Evolutionary conservation across 2,888 invertebrate genomes (phyloP).

Genomic region (Tipula helvola): DNA sequence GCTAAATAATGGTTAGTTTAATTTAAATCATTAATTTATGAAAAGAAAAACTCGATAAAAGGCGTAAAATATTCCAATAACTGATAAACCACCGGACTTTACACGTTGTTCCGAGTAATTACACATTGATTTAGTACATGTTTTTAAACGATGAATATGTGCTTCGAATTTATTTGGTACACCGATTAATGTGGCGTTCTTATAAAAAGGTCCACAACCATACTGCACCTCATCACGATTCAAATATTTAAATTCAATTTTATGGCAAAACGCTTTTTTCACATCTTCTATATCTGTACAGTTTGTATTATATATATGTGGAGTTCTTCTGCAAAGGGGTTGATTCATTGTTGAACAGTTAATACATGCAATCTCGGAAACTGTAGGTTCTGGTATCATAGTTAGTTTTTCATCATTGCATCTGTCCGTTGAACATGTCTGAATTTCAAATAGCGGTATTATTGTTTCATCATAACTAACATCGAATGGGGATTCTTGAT

Average conservation of each 20-base stretch:
- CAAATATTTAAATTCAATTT: neutral
- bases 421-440: neutral
- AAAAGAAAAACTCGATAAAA: no score
- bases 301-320: neutral
- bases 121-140: neutral
- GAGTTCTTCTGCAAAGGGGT: neutral
- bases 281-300: neutral
- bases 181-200: neutral
- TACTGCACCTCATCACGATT: neutral
- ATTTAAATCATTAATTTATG: no score
- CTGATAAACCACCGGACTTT: neutral
- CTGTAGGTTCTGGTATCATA: neutral
- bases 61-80: no score
- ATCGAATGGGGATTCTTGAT: neutral
- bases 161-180: neutral
- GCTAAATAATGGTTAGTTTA: no score
- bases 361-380: neutral
- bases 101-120: neutral
- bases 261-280: neutral
- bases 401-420: neutral
- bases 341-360: neutral
- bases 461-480: neutral
- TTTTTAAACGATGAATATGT: neutral
- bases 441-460: neutral
- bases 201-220: neutral